phyloP scores from a whole-genome alignment of 2,888 invertebrate genomes.

The Habrosyne pyritoides region DNA sequence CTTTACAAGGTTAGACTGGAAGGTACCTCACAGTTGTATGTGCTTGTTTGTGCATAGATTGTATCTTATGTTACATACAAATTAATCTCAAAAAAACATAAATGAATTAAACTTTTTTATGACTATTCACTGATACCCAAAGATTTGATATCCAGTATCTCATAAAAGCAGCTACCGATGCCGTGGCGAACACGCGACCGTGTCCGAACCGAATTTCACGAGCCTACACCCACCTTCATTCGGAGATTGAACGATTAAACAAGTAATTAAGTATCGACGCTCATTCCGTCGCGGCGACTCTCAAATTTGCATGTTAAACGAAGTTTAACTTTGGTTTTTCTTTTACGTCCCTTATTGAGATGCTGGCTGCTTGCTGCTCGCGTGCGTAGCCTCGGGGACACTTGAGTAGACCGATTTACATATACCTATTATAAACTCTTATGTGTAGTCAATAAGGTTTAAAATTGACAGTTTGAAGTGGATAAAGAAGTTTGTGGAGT shows the following conservation, averaged over 20 bases:
- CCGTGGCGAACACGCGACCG: constrained; percentile 24
- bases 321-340: constrained; percentile 77
- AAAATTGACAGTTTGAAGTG: constrained; percentile 19
- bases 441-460: constrained; percentile 38
- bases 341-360: constrained; percentile 79
- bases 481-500: constrained; percentile 28
- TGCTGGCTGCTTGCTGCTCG: constrained; percentile 49
- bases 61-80: too few species aligned
- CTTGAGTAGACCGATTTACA: constrained; percentile 29
- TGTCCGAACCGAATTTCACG: constrained; percentile 42
- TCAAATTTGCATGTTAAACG: constrained; percentile 84
- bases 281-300: constrained; percentile 79
- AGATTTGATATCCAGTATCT: constrained; percentile 20
- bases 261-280: constrained; percentile 83
- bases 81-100: background rate
- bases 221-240: constrained; percentile 62
- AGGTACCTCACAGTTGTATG: background rate
- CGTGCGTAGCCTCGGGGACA: constrained; percentile 69
- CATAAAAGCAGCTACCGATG: constrained; percentile 36
- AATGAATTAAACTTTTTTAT: background rate
- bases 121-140: constrained; percentile 9
- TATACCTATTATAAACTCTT: constrained; percentile 24
- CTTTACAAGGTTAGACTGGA: background rate
- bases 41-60: too few species aligned
- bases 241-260: constrained; percentile 80